A percentile compares a stretch with the other conserved stretches of the same genome.
Evolutionary conservation across 2,797 vertebrate genomes (phyloP).

Genomic region (Aphelocoma californica): DNA sequence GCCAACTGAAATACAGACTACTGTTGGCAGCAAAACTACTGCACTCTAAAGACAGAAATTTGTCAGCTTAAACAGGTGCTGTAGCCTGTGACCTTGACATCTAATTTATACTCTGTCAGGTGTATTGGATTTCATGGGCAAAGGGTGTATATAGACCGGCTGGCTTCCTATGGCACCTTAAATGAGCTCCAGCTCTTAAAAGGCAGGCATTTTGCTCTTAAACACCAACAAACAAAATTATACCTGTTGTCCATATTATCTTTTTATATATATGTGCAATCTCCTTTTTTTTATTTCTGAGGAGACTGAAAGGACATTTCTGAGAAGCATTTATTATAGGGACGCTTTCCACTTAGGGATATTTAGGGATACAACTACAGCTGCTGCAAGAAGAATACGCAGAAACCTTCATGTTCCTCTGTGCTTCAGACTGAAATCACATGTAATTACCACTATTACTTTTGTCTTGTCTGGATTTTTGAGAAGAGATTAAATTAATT

Average conservation of each 20-base stretch:
- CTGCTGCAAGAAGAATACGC: neutral
- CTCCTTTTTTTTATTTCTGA: neutral
- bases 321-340: neutral
- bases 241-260: neutral
- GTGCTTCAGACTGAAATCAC: neutral
- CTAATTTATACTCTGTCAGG: neutral
- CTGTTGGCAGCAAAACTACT: neutral
- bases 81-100: constrained; percentile 9
- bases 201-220: neutral
- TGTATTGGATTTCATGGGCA: neutral
- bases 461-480: neutral
- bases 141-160: neutral
- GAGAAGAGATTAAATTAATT: neutral
- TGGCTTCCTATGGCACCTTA: neutral
- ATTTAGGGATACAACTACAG: neutral
- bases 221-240: neutral
- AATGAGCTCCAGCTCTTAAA: neutral
- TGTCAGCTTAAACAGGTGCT: neutral
- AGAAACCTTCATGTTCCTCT: neutral
- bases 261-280: neutral
- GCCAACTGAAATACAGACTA: constrained; percentile 16
- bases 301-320: neutral
- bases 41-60: neutral
- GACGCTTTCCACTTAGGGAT: neutral
- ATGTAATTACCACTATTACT: neutral